Conservation (phyloP, 2,797 vertebrate species). For the Dryobates pubescens region DNA sequence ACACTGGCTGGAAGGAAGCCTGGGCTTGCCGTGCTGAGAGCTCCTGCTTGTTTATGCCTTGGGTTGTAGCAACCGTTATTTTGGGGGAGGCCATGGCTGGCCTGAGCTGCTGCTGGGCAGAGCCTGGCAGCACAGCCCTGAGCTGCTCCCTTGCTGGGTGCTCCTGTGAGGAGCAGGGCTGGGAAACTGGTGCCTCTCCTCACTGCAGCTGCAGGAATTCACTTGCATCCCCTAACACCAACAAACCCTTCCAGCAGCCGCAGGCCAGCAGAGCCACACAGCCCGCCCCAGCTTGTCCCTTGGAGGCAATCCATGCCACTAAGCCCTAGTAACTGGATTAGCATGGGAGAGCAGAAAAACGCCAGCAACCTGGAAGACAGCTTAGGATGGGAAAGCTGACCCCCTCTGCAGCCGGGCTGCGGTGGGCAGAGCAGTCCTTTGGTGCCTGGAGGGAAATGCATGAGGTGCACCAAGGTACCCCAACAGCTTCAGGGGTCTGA, state of each 20-base stretch:
- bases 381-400: background rate
- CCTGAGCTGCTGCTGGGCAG: background rate
- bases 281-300: background rate
- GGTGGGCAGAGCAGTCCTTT: accelerated
- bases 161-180: accelerated
- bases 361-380: background rate
- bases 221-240: accelerated
- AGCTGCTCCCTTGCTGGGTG: background rate
- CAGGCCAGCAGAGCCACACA: background rate
- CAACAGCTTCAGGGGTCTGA: accelerated
- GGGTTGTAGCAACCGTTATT: constrained; percentile 10
- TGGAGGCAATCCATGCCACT: background rate
- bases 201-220: background rate
- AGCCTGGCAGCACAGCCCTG: background rate
- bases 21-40: background rate
- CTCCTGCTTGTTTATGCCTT: constrained; percentile 21
- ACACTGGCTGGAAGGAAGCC: constrained; percentile 29
- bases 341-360: background rate
- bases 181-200: background rate
- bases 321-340: constrained; percentile 16
- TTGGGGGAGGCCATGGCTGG: background rate
- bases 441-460: background rate
- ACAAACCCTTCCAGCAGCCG: background rate
- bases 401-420: accelerated
- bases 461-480: background rate